These are phyloP conservation scores for Fragum whitleyi DNA, from an alignment of 2,888 invertebrate genomes.

Conservation along the genomic window DNA sequence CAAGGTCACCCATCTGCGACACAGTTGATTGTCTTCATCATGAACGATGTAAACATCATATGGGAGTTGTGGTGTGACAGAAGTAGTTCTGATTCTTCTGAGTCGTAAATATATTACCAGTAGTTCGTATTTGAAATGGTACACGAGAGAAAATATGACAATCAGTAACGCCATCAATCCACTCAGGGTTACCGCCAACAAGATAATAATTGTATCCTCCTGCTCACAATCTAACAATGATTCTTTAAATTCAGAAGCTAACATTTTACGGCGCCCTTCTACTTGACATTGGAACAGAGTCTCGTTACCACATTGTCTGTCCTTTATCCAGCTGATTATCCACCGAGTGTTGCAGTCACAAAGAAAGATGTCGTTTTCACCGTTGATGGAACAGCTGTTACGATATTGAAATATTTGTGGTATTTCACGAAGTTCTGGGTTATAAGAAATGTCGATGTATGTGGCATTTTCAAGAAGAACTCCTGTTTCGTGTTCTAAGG, in stretches of 20 bases:
- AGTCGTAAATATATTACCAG: constrained; percentile 30
- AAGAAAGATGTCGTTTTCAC: constrained; percentile 22
- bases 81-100: background rate
- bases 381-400: constrained; percentile 30
- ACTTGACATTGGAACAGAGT: constrained; percentile 37
- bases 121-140: constrained; percentile 35
- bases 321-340: constrained; percentile 40
- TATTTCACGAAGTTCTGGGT: constrained; percentile 26
- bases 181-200: constrained; percentile 12
- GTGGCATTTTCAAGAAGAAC: constrained; percentile 39
- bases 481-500: constrained; percentile 13
- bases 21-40: constrained; percentile 35
- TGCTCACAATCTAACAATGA: constrained; percentile 19
- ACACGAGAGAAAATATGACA: constrained; percentile 13
- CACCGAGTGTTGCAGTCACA: constrained; percentile 41
- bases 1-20: constrained; percentile 29
- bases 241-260: constrained; percentile 8
- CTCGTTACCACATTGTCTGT: constrained; percentile 13
- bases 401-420: constrained; percentile 42
- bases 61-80: background rate
- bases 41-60: constrained; percentile 48
- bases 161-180: constrained; percentile 4
- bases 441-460: constrained; percentile 35
- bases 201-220: background rate
- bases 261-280: constrained; percentile 14